Evolutionary conservation across 2,113 vertebrate genomes (phyloP).

Genomic region (Ctenomys sociabilis): DNA sequence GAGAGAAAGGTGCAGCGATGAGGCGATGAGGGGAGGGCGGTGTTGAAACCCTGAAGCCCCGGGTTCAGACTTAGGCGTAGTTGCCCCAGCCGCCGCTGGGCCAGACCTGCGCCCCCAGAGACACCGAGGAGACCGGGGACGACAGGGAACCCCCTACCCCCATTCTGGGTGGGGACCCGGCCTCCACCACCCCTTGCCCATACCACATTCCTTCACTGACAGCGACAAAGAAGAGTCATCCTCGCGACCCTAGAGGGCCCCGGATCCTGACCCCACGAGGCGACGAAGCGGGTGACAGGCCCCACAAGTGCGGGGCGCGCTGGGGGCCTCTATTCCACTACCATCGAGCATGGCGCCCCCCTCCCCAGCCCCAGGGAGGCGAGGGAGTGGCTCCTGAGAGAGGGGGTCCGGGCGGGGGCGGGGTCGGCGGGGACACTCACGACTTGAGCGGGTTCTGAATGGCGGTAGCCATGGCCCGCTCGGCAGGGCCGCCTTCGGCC

Average conservation of each 20-base stretch:
- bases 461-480: constrained; percentile 95
- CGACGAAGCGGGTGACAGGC: not conserved
- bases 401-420: not conserved
- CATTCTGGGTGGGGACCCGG: constrained; percentile 69
- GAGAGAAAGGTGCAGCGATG: constrained; percentile 17
- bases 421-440: constrained; percentile 87
- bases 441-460: constrained; percentile 96
- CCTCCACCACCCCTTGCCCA: constrained; percentile 65
- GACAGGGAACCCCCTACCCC: constrained; percentile 62
- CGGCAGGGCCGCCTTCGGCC: constrained; percentile 77
- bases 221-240: constrained; percentile 74
- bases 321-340: constrained; percentile 28
- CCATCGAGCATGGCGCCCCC: constrained; percentile 78
- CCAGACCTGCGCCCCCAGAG: not conserved
- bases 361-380: constrained; percentile 72
- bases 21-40: not conserved
- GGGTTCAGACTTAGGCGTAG: not conserved
- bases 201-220: constrained; percentile 76
- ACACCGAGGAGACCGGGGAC: not conserved
- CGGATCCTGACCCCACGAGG: not conserved
- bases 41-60: not conserved
- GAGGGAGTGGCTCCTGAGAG: constrained; percentile 40
- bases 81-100: not conserved
- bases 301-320: not conserved
- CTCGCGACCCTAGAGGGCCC: constrained; percentile 52